Base-by-base conservation (phyloP, 1,140 invertebrate genomes). In the Diabrotica virgifera region DNA sequence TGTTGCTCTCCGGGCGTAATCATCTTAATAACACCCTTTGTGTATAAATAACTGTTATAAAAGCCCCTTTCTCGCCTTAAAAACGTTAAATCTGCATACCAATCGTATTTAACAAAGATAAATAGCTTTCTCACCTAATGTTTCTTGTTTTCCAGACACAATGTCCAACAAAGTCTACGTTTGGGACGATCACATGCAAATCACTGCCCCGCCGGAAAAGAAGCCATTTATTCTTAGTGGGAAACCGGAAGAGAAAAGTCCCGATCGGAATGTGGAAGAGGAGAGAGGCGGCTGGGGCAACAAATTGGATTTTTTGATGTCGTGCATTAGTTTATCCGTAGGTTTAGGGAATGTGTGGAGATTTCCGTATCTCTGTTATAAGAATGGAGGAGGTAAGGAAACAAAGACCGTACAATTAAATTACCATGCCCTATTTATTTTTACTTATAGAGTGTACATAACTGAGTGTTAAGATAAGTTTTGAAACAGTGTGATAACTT, bases 301-400 rank as follows among this genome's bases (percentile, higher is more conserved):
- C 65, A 76, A 78, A 70, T 65, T 78, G 63, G 77, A 79, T 68
- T 79, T 79, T 59, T 63, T 91, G n/a, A 83, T 90, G 50, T 87
- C 87, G 0, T 87, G 87, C 69, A 85, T 90, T 59, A 86, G 87
- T 62, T 85, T 89, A n/a, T 88, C 89, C 8, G 87, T 91, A 5
- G 89, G 89, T 3, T 78, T 91, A 6, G 92, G 92, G 56, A 95
- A 94, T 73, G 89, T 95, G 0, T 94, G 92, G 92, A 81, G 93
- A 52, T 94, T 95, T 80, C 92, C 92, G 0, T 93, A 92, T 78
- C 83, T 92, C 5, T 91, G 89, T 74, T 92, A 91, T 80, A 89
- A 90, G 72, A 91, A 92, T 76, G 90, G 90, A 51, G 90, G 77
- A 69, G 77, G 77, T 79, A 72, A 64, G 52, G 8, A n/a, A n/a